These are phyloP conservation scores for Xanthorhoe designata DNA, from an alignment of 2,888 invertebrate species.

Conservation along the genomic window DNA sequence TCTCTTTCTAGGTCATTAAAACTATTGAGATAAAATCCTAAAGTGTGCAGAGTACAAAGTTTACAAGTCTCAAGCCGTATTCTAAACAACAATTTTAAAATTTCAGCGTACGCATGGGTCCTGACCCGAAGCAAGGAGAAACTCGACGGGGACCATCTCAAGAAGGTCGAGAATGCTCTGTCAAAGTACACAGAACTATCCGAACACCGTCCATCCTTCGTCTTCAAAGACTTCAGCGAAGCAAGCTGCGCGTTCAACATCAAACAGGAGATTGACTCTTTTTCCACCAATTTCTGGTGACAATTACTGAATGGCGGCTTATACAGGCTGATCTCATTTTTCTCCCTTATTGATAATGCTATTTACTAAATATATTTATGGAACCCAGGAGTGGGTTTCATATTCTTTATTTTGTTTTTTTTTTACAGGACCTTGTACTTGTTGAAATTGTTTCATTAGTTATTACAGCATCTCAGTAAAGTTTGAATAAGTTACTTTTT, in stretches of 20 bases:
- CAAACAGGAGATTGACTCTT: constrained; percentile 68
- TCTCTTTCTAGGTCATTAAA: no score
- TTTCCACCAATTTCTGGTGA: constrained; percentile 76
- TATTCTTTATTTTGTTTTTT: no score
- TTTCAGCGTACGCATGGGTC: constrained; percentile 76
- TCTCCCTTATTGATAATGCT: constrained; percentile 8
- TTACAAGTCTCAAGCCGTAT: no score
- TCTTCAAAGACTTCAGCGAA: constrained; percentile 72
- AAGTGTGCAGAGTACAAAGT: no score
- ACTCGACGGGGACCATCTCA: constrained; percentile 63
- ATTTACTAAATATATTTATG: background rate
- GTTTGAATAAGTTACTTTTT: no score
- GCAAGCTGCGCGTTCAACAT: constrained; percentile 61
- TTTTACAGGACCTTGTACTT: no score
- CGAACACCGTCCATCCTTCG: constrained; percentile 67
- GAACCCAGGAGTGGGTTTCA: background rate
- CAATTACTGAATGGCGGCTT: background rate
- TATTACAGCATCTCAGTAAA: no score
- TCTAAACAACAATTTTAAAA: background rate
- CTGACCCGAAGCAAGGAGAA: constrained; percentile 68
- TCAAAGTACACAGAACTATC: constrained; percentile 71
- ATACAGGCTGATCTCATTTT: constrained; percentile 10
- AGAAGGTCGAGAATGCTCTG: constrained; percentile 66
- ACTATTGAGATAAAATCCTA: no score
- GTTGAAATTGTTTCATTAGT: no score